A percentile compares a stretch with the other conserved stretches of the same genome.
Conservation (phyloP, 1,140 invertebrate genomes). For the Cotesia glomerata region DNA sequence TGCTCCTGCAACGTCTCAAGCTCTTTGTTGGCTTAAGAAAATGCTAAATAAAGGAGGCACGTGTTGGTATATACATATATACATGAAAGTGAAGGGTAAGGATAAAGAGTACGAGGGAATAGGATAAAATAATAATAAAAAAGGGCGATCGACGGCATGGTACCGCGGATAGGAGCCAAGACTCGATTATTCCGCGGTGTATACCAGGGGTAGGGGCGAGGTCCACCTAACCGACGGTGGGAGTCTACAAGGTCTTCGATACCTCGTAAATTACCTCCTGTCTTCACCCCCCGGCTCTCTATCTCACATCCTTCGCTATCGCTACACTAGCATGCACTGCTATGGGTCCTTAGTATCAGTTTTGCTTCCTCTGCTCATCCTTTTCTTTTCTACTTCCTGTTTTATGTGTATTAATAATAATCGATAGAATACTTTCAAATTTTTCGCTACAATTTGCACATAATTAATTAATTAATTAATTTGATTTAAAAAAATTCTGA, state of each 20-base stretch:
- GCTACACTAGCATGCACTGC: constrained; percentile 23
- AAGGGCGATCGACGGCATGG: constrained; percentile 46
- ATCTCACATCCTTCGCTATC: constrained; percentile 36
- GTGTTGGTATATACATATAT: constrained; percentile 11
- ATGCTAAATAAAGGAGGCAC: constrained; percentile 50
- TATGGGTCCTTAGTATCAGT: constrained; percentile 4
- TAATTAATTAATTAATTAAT: no score
- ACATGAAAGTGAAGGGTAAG: no score
- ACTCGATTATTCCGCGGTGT: constrained; percentile 12
- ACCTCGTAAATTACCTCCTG: constrained; percentile 62
- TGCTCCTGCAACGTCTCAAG: constrained; percentile 8
- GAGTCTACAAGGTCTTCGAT: constrained; percentile 64
- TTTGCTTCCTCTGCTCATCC: constrained; percentile 1
- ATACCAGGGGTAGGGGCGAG: background rate
- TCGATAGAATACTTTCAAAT: no score
- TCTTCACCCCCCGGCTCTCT: constrained; percentile 29
- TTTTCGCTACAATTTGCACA: no score
- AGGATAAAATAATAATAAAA: constrained; percentile 12
- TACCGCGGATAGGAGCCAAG: constrained; percentile 40
- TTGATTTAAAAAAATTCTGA: no score
- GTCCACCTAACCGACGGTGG: constrained; percentile 52
- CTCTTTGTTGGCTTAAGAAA: constrained; percentile 34
- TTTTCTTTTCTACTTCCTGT: background rate
- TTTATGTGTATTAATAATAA: no score
- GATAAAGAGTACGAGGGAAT: no score